Conservation (phyloP, 2,888 invertebrate species). For the Callinectes sapidus region DNA sequence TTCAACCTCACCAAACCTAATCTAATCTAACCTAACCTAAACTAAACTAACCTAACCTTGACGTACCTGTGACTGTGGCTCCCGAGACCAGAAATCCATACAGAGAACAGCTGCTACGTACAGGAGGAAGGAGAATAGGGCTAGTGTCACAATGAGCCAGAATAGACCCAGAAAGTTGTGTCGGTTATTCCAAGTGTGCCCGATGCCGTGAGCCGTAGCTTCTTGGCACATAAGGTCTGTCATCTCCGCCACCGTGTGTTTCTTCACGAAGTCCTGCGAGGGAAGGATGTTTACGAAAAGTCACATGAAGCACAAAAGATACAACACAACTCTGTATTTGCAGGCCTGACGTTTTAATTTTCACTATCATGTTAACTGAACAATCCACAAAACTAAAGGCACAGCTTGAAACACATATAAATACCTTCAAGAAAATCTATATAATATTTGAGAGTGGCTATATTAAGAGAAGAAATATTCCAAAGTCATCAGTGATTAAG, state of each 20-base stretch:
- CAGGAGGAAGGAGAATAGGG: slow-evolving; percentile 44
- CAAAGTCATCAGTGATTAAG: not conserved
- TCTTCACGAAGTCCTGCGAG: slow-evolving; percentile 49
- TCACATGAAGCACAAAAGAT: no score
- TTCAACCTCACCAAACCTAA: not conserved
- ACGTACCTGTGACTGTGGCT: slow-evolving; percentile 52
- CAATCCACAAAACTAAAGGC: no score
- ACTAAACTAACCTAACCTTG: not conserved
- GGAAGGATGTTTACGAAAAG: not conserved
- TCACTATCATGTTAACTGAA: no score
- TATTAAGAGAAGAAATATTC: not conserved
- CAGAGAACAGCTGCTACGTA: slow-evolving; percentile 28
- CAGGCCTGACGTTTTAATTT: not conserved
- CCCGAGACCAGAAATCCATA: slow-evolving; percentile 49
- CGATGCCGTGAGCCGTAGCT: slow-evolving; percentile 60
- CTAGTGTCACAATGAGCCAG: slow-evolving; percentile 52
- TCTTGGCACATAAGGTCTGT: slow-evolving; percentile 54
- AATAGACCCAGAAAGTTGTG: slow-evolving; percentile 53
- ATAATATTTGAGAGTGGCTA: not conserved
- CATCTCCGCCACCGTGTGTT: slow-evolving; percentile 18
- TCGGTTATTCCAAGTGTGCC: slow-evolving; percentile 68
- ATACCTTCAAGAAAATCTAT: not conserved
- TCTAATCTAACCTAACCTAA: not conserved
- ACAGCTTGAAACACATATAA: no score
- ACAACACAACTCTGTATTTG: no score